These are phyloP conservation scores for Acleris cristana DNA, from an alignment of 2,888 invertebrate species.

Conservation along the genomic window DNA sequence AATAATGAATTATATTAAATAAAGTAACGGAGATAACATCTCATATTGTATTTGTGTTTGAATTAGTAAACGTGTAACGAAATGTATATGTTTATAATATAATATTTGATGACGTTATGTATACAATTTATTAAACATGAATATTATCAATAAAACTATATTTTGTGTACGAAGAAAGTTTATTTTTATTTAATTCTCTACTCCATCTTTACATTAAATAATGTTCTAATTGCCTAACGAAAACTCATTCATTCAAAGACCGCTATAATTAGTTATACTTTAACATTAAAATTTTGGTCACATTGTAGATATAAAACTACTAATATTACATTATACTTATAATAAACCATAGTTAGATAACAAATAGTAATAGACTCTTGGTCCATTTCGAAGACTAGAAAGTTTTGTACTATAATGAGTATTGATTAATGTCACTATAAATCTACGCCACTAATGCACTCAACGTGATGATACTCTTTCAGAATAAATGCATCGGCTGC, in stretches of 20 bases:
- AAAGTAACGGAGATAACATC: conserved; percentile 79
- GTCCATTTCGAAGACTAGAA: conserved; percentile 38
- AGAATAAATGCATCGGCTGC: background rate
- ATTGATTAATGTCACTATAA: conserved; percentile 20
- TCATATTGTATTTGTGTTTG: conserved; percentile 84
- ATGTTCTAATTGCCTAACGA: background rate
- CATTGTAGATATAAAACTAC: background rate
- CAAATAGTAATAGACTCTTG: conserved; percentile 24
- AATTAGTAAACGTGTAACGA: conserved; percentile 82
- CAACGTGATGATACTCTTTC: background rate
- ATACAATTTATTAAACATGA: conserved; percentile 84
- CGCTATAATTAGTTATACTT: no score
- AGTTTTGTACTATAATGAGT: conserved; percentile 34
- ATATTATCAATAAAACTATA: conserved; percentile 85
- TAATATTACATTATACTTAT: background rate
- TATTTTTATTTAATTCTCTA: conserved; percentile 60
- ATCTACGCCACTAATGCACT: conserved; percentile 1
- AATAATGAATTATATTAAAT: conserved; percentile 65
- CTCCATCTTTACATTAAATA: no score
- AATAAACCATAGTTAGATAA: background rate
- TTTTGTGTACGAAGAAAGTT: conserved; percentile 81
- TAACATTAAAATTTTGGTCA: conserved; percentile 1
- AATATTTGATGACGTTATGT: conserved; percentile 84
- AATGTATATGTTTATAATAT: conserved; percentile 84
- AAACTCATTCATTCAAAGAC: background rate